A percentile compares a stretch with the other conserved stretches of the same genome.
phyloP scores from a whole-genome alignment of 2,888 invertebrate genomes.

The Brachyptera risi region DNA sequence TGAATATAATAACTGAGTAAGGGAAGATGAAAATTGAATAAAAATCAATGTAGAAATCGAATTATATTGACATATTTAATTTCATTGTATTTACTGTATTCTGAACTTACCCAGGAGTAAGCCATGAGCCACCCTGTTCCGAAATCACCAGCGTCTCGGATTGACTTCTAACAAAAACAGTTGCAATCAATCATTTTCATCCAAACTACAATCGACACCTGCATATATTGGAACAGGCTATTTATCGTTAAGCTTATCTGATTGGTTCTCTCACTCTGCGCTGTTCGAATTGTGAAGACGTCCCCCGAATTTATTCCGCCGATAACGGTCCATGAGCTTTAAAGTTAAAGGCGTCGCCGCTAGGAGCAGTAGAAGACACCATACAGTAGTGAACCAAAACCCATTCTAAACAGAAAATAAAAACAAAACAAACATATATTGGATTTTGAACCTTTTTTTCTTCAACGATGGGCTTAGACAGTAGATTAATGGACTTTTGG shows the following conservation, averaged over 20 bases:
- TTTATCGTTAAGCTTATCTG: not conserved
- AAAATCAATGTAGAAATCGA: too few relatives aligned
- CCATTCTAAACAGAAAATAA: conserved; percentile 55
- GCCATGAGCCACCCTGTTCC: conserved; percentile 25
- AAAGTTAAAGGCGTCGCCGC: conserved; percentile 52
- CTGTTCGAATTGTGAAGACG: conserved; percentile 15
- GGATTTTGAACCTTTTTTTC: too few relatives aligned
- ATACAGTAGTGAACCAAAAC: conserved; percentile 63
- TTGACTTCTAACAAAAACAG: conserved; percentile 21
- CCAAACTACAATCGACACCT: too few relatives aligned
- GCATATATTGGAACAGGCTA: too few relatives aligned
- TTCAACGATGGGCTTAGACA: too few relatives aligned
- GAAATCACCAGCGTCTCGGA: conserved; percentile 23
- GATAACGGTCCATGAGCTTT: conserved; percentile 42
- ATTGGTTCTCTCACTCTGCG: conserved; percentile 27
- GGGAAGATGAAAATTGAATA: too few relatives aligned
- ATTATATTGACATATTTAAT: too few relatives aligned
- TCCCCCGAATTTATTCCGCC: conserved; percentile 33
- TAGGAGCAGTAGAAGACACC: conserved; percentile 56
- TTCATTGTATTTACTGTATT: too few relatives aligned
- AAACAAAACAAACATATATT: not conserved
- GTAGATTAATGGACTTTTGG: too few relatives aligned
- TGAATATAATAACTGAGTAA: too few relatives aligned
- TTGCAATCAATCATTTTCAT: not conserved
- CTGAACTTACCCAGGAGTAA: conserved; percentile 26